phyloP scores from a whole-genome alignment of 2,113 vertebrate genomes.

The Tupaia tana region DNA sequence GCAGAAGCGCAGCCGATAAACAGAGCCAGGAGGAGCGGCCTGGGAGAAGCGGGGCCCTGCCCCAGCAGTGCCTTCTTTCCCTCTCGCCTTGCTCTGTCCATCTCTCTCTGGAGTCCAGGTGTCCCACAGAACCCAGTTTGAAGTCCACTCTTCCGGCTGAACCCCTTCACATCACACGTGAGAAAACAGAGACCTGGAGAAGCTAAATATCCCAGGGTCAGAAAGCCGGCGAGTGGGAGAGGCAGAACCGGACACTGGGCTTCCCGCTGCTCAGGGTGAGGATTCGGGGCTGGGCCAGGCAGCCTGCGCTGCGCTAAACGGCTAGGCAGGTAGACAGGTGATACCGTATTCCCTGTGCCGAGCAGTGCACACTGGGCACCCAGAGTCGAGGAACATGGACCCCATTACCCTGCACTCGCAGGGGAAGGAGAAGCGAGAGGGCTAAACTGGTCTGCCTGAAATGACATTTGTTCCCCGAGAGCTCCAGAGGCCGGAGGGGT shows the following conservation, averaged over 20 bases:
- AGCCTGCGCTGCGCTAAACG: neutral
- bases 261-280: neutral
- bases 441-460: neutral
- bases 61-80: rapidly evolving
- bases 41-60: rapidly evolving
- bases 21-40: neutral
- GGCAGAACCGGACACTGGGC: neutral
- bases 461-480: neutral
- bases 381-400: neutral
- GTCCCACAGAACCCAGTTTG: neutral
- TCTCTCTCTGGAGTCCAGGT: neutral
- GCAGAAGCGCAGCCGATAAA: neutral
- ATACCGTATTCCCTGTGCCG: neutral
- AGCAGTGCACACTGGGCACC: neutral
- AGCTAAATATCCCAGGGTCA: neutral
- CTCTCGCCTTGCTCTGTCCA: neutral
- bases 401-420: neutral
- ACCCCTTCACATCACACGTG: neutral
- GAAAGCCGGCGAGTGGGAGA: neutral
- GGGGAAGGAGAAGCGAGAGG: neutral
- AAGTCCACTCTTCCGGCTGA: neutral
- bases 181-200: neutral
- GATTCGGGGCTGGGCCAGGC: neutral
- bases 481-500: no score
- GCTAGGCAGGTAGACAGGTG: neutral